phyloP scores from a whole-genome alignment of 1,140 invertebrate species.

The Lepidotrigona ventralis region DNA sequence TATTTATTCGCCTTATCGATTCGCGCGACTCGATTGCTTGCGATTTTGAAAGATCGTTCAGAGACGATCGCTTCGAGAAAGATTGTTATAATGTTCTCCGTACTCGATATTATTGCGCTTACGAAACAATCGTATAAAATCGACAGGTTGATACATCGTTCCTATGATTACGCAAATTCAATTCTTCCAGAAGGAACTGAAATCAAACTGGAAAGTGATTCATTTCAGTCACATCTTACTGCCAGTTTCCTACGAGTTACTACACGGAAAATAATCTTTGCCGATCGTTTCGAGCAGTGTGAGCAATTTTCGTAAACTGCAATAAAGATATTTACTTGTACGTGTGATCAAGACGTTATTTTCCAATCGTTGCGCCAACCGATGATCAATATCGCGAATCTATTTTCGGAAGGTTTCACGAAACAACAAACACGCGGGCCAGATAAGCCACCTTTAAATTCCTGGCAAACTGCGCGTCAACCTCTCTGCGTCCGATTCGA shows the following conservation, averaged over 20 bases:
- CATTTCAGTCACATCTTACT: too few relatives aligned
- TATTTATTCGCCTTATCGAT: conserved; percentile 14
- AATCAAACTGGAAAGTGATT: too few relatives aligned
- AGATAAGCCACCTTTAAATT: conserved; percentile 31
- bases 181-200: too few relatives aligned
- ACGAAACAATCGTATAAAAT: too few relatives aligned
- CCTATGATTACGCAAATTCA: too few relatives aligned
- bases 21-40: conserved; percentile 3
- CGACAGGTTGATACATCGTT: too few relatives aligned
- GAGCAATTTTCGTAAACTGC: neutral
- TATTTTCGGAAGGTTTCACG: neutral
- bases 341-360: neutral
- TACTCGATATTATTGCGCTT: neutral
- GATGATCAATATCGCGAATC: neutral
- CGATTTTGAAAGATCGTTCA: conserved; percentile 14
- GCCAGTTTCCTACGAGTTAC: too few relatives aligned
- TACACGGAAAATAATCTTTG: too few relatives aligned
- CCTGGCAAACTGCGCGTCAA: neutral
- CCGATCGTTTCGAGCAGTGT: neutral
- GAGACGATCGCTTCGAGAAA: neutral
- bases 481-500: neutral
- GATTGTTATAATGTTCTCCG: too few relatives aligned
- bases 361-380: neutral
- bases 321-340: neutral
- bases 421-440: neutral